Evolutionary conservation across 2,113 vertebrate species (phyloP).

Genomic region (Myotis lucifugus): DNA sequence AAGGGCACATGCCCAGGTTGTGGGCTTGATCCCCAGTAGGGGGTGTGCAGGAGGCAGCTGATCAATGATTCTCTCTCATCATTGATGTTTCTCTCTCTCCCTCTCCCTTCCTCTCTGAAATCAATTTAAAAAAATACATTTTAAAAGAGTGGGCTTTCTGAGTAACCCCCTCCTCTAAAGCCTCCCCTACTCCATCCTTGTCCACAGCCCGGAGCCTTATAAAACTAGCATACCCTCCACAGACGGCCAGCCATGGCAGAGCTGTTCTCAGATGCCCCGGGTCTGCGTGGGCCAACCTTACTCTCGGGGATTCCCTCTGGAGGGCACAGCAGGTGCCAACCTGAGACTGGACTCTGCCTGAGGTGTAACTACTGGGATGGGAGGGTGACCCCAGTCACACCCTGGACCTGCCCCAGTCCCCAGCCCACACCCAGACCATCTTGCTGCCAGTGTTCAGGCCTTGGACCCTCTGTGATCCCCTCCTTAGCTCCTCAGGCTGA

Average conservation of each 20-base stretch:
- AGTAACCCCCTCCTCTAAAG: background rate
- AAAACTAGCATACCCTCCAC: background rate
- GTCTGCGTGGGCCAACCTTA: background rate
- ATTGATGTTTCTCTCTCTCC: too few relatives aligned
- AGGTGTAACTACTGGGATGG: background rate
- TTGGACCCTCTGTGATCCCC: accelerated
- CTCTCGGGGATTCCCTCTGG: background rate
- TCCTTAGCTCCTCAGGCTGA: background rate
- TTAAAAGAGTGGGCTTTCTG: background rate
- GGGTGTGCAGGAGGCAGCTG: too few relatives aligned
- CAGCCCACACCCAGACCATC: accelerated
- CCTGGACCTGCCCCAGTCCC: accelerated
- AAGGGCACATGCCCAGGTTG: too few relatives aligned
- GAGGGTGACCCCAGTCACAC: background rate
- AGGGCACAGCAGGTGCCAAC: background rate
- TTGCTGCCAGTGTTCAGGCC: background rate
- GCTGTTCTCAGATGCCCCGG: background rate
- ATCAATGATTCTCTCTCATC: too few relatives aligned
- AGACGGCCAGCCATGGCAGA: background rate
- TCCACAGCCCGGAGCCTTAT: background rate
- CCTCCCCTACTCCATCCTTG: background rate
- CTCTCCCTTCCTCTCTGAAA: too few relatives aligned
- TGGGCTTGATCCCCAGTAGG: too few relatives aligned
- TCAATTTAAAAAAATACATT: too few relatives aligned
- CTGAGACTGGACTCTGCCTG: background rate